Percentiles rank a stretch among this genome's conserved stretches.
These are phyloP conservation scores for Acronicta alni DNA, from an alignment of 2,888 invertebrate species.

Conservation along the genomic window DNA sequence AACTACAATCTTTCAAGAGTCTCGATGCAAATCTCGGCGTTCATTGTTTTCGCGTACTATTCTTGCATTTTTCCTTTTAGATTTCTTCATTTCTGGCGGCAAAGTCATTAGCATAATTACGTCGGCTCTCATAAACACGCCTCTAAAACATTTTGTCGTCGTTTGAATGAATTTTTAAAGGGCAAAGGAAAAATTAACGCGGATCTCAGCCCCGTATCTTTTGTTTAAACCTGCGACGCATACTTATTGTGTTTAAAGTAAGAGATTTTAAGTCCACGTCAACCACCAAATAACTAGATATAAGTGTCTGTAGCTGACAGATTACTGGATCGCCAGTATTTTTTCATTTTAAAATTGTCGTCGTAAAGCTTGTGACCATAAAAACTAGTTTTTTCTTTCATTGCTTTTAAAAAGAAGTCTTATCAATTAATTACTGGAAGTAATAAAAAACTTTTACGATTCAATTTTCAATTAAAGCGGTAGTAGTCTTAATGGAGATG, in stretches of 20 bases:
- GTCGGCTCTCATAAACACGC: slow-evolving; percentile 56
- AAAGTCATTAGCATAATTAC: slow-evolving; percentile 60
- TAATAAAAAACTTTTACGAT: slow-evolving; percentile 41
- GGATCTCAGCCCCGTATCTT: slow-evolving; percentile 32
- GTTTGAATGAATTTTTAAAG: slow-evolving; percentile 49
- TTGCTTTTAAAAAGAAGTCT: slow-evolving; percentile 13
- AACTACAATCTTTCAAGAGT: slow-evolving; percentile 31
- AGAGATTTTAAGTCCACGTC: slow-evolving; percentile 35
- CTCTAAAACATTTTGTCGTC: slow-evolving; percentile 49
- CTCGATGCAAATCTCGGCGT: slow-evolving; percentile 34
- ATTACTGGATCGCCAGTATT: slow-evolving; percentile 7
- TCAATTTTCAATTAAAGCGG: slow-evolving; percentile 28
- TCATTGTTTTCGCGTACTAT: slow-evolving; percentile 45
- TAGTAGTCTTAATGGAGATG: slow-evolving; percentile 19
- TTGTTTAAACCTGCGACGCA: slow-evolving; percentile 26
- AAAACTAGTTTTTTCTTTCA: slow-evolving; percentile 27
- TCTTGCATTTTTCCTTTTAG: slow-evolving; percentile 43
- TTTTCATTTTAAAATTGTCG: slow-evolving; percentile 32
- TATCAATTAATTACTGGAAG: slow-evolving; percentile 34
- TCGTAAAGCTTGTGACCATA: slow-evolving; percentile 16
- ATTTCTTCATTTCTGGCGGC: slow-evolving; percentile 45
- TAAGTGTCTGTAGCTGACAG: slow-evolving; percentile 25
- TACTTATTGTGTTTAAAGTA: slow-evolving; percentile 38
- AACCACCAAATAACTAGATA: slow-evolving; percentile 18
- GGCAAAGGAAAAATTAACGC: slow-evolving; percentile 44